phyloP scores from a whole-genome alignment of 2,797 vertebrate genomes.

The Acanthis flammea region DNA sequence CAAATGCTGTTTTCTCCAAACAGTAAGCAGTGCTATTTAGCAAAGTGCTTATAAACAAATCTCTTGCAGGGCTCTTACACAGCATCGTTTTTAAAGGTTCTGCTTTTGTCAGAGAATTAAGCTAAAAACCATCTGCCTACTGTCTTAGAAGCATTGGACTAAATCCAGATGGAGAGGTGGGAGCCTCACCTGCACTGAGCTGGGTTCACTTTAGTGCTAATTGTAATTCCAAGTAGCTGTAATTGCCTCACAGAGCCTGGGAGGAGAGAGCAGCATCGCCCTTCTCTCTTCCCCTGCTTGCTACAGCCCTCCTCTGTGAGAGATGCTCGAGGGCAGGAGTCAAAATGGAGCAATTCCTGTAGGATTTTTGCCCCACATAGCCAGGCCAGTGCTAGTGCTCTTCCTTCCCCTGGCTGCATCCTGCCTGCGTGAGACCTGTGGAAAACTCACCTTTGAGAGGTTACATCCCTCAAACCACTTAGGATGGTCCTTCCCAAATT shows the following conservation, averaged over 20 bases:
- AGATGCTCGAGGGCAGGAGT: neutral
- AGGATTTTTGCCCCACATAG: neutral
- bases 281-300: neutral
- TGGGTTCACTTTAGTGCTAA: neutral
- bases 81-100: neutral
- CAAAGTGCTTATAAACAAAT: neutral
- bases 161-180: neutral
- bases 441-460: neutral
- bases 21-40: neutral
- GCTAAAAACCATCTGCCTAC: neutral
- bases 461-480: neutral
- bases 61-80: neutral
- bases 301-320: neutral
- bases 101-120: neutral
- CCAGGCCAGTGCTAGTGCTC: neutral
- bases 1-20: neutral
- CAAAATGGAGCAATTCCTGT: accelerated
- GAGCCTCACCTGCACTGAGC: neutral
- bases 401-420: neutral
- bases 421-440: neutral
- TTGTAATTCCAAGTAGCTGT: neutral
- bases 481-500: neutral
- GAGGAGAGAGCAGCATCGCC: neutral
- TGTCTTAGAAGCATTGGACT: neutral
- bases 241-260: neutral